Conservation (phyloP, 2,113 vertebrate genomes). For the Alces alces region DNA sequence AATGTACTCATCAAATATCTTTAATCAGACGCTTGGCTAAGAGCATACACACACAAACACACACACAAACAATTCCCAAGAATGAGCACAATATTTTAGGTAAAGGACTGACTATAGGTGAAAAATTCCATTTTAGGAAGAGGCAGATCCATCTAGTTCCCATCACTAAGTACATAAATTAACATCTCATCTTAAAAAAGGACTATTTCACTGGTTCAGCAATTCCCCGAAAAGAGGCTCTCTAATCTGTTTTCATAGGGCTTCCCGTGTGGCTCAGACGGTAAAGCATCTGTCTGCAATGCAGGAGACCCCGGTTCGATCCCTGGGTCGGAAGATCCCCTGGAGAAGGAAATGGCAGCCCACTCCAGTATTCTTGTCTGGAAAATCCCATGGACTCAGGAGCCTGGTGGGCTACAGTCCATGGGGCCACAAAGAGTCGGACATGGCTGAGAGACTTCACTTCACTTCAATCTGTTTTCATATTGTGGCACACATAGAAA, state of each 20-base stretch:
- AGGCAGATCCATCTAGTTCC: neutral
- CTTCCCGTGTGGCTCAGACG: no score
- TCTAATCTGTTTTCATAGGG: neutral
- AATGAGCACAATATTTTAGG: neutral
- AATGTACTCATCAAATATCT: neutral
- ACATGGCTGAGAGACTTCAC: no score
- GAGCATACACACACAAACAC: neutral
- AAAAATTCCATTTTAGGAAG: neutral
- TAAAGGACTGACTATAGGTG: neutral
- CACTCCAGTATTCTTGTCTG: no score
- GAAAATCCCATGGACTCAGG: no score
- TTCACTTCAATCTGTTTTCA: neutral
- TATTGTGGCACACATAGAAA: neutral
- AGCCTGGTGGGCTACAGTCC: no score
- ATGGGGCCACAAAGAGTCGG: no score
- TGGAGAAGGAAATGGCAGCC: no score
- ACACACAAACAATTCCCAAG: neutral
- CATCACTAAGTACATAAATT: neutral
- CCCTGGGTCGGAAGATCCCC: no score
- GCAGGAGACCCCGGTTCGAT: no score
- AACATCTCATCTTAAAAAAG: neutral
- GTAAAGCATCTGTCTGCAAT: no score
- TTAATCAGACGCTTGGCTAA: neutral
- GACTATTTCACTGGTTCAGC: neutral
- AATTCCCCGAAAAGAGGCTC: neutral